Conservation (phyloP, 2,113 vertebrate genomes). For the Symphodus melops region DNA sequence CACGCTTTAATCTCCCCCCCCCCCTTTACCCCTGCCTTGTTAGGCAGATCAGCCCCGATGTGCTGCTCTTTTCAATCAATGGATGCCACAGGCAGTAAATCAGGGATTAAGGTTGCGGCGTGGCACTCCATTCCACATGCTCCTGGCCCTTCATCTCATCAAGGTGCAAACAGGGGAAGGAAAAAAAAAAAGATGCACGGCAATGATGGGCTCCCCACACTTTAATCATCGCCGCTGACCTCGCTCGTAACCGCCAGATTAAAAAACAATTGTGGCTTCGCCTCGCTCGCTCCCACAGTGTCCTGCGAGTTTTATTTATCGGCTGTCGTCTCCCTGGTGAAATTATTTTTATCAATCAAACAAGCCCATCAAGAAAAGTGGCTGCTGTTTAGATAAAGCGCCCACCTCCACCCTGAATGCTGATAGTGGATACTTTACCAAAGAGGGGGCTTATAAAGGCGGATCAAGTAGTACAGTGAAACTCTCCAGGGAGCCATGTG, state of each 20-base stretch:
- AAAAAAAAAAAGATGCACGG: conserved; percentile 35
- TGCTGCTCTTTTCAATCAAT: conserved; percentile 77
- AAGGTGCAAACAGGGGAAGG: conserved; percentile 52
- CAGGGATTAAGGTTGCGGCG: conserved; percentile 70
- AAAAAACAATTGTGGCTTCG: conserved; percentile 72
- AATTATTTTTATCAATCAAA: conserved; percentile 72
- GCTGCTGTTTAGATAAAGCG: conserved; percentile 49
- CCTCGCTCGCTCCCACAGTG: conserved; percentile 19
- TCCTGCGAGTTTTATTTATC: conserved; percentile 47
- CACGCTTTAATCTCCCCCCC: conserved; percentile 64
- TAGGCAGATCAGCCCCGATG: conserved; percentile 72
- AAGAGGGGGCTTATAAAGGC: conserved; percentile 38
- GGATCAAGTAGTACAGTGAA: conserved; percentile 40
- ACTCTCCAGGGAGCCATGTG: conserved; percentile 22
- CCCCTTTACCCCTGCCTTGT: conserved; percentile 52
- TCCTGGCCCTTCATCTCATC: conserved; percentile 71
- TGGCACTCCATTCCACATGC: conserved; percentile 66
- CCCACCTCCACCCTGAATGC: background rate
- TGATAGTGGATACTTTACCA: conserved; percentile 31
- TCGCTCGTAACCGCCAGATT: conserved; percentile 77
- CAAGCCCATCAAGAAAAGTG: conserved; percentile 62
- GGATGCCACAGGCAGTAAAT: conserved; percentile 72
- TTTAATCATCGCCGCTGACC: conserved; percentile 77
- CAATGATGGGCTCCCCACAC: conserved; percentile 53
- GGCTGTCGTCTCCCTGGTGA: conserved; percentile 30